A percentile compares a stretch with the other conserved stretches of the same genome.
Conservation (phyloP, 1,140 invertebrate species). For the Leptinotarsa texana region DNA sequence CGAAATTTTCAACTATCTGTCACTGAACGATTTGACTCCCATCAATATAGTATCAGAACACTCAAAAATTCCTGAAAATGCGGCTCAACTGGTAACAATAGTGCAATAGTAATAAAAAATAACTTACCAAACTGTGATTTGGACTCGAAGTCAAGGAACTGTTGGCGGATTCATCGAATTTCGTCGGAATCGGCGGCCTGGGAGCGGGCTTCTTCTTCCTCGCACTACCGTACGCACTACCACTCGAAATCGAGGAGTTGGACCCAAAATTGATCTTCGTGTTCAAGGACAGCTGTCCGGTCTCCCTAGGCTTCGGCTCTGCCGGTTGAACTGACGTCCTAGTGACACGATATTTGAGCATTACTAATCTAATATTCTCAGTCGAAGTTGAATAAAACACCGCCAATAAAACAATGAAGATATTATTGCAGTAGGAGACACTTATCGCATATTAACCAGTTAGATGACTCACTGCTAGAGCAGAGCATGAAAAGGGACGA, state of each 20-base stretch:
- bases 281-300: conserved; percentile 10
- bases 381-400: background rate
- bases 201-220: conserved; percentile 73
- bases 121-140: conserved; percentile 54
- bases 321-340: conserved; percentile 55
- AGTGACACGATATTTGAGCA: conserved; percentile 51
- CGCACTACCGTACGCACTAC: conserved; percentile 47
- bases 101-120: background rate
- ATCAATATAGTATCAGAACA: too few relatives aligned
- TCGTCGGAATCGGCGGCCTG: conserved; percentile 62
- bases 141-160: conserved; percentile 52
- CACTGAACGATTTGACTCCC: too few relatives aligned
- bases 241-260: conserved; percentile 47
- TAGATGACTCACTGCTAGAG: conserved; percentile 29
- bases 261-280: conserved; percentile 41
- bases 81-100: too few relatives aligned
- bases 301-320: conserved; percentile 52
- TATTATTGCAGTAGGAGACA: conserved; percentile 3
- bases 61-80: too few relatives aligned
- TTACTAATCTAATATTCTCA: conserved; percentile 27
- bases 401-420: conserved; percentile 8
- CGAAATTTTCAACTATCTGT: too few relatives aligned
- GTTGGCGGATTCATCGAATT: conserved; percentile 33
- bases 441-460: conserved; percentile 32
- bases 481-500: background rate